phyloP scores from a whole-genome alignment of 37 sponge, comb jelly and placozoan species.

The Theonella swinhoei region DNA sequence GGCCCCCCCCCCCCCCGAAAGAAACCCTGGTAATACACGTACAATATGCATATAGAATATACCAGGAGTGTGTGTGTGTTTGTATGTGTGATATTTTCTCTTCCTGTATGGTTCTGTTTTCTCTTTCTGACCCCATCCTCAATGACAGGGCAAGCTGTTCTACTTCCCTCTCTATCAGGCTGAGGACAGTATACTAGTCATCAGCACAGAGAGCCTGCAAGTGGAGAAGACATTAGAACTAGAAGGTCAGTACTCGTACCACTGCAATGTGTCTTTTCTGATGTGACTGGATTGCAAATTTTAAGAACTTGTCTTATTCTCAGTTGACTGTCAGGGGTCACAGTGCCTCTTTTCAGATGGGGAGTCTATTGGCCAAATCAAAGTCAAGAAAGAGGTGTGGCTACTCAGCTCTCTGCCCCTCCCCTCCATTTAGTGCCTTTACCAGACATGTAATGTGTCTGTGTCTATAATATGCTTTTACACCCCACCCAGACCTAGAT shows the following conservation, averaged over 20 bases:
- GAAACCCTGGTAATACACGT: too few species aligned
- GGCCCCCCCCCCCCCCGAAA: too few species aligned
- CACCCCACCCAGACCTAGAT: too few species aligned
- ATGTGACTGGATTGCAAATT: not conserved
- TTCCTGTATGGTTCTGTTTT: too few species aligned
- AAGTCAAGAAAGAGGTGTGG: slow-evolving; percentile 72
- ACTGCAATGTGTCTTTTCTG: not conserved
- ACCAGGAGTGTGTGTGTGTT: too few species aligned
- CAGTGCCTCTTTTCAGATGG: slow-evolving; percentile 65
- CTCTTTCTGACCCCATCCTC: too few species aligned
- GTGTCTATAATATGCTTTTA: too few species aligned
- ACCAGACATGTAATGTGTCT: not conserved
- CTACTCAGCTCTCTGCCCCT: too few species aligned
- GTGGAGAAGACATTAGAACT: slow-evolving; percentile 39
- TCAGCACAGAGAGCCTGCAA: slow-evolving; percentile 59
- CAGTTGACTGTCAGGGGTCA: slow-evolving; percentile 68
- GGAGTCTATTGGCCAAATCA: slow-evolving; percentile 57
- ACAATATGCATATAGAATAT: too few species aligned
- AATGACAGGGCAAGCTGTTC: slow-evolving; percentile 67
- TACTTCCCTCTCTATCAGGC: slow-evolving; percentile 50
- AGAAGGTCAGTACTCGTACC: slow-evolving; percentile 44
- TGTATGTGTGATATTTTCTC: too few species aligned
- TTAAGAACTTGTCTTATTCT: not conserved
- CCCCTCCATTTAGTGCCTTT: too few species aligned
- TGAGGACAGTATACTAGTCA: slow-evolving; percentile 45